These are phyloP conservation scores for Artemia sinica DNA, from an alignment of 2,888 invertebrate species.

Conservation along the genomic window DNA sequence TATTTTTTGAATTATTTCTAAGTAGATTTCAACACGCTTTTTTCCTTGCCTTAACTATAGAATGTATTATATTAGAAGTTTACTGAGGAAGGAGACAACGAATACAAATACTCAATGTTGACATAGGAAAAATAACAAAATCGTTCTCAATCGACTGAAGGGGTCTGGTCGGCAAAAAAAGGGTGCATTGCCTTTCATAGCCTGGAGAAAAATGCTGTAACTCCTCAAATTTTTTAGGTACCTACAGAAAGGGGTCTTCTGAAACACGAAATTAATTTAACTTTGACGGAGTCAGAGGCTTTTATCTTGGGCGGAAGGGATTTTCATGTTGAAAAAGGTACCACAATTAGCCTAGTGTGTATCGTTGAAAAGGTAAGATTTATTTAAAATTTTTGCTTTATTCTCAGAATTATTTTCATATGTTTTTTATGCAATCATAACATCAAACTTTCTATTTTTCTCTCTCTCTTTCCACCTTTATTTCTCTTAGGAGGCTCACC, in stretches of 20 bases:
- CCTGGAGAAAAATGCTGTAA: neutral
- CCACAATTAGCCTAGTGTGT: conserved; percentile 33
- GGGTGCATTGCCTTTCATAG: neutral
- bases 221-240: conserved; percentile 28
- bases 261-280: conserved; percentile 32
- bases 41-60: too few relatives aligned
- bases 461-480: too few relatives aligned
- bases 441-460: too few relatives aligned
- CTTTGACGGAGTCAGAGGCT: conserved; percentile 33
- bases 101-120: neutral
- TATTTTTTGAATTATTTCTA: too few relatives aligned
- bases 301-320: conserved; percentile 33
- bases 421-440: too few relatives aligned
- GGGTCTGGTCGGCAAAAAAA: neutral
- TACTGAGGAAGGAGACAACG: too few relatives aligned
- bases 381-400: too few relatives aligned
- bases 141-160: neutral
- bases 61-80: too few relatives aligned
- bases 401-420: too few relatives aligned
- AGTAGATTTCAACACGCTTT: too few relatives aligned
- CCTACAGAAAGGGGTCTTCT: conserved; percentile 34
- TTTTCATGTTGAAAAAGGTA: conserved; percentile 34
- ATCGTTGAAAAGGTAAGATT: conserved; percentile 33
- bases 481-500: too few relatives aligned
- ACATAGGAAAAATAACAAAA: neutral